phyloP scores from a whole-genome alignment of 2,797 vertebrate species.

The Poecilia picta region DNA sequence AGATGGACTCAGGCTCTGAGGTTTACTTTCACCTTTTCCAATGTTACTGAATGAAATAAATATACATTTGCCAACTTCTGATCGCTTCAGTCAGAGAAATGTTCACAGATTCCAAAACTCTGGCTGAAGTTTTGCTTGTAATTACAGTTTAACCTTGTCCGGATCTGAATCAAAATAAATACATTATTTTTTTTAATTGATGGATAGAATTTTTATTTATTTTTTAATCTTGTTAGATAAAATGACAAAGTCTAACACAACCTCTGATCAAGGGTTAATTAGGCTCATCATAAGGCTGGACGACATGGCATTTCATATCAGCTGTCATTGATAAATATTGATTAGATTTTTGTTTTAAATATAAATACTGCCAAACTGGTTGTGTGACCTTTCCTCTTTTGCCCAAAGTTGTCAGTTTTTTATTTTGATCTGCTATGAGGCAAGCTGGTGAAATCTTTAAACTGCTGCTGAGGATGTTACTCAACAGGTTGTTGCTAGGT shows the following conservation, averaged over 20 bases:
- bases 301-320: no score
- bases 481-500: no score
- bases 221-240: neutral
- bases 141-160: neutral
- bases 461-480: no score
- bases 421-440: no score
- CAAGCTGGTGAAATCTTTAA: no score
- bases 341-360: no score
- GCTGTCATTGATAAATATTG: no score
- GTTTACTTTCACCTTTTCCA: neutral
- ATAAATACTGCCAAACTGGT: no score
- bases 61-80: neutral
- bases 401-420: no score
- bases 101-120: neutral
- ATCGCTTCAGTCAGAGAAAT: neutral
- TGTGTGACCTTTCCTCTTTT: no score
- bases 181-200: neutral
- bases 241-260: neutral
- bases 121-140: neutral
- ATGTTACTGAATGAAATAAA: neutral
- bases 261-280: neutral
- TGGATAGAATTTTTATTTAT: neutral
- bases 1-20: slow-evolving; percentile 56
- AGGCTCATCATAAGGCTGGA: neutral
- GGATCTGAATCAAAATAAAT: neutral